These are phyloP conservation scores for Chionoecetes opilio DNA, from an alignment of 1,140 invertebrate genomes.

Conservation along the genomic window DNA sequence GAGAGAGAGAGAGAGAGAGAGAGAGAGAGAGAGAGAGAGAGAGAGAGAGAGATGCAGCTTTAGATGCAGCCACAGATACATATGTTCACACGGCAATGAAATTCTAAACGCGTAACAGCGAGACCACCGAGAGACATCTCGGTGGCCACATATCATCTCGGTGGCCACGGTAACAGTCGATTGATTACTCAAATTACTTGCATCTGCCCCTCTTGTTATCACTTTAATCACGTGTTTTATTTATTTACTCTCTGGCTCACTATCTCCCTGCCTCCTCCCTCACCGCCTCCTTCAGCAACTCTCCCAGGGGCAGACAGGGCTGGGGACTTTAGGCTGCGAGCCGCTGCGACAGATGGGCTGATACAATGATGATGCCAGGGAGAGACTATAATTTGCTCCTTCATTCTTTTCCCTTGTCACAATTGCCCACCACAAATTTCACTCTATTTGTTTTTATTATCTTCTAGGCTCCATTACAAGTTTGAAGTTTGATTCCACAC, in stretches of 20 bases:
- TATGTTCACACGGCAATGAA: no score
- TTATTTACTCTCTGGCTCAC: neutral
- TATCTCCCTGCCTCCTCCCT: neutral
- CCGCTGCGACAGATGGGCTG: conserved; percentile 12
- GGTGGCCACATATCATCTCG: neutral
- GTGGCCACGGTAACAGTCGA: no score
- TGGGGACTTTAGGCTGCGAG: neutral
- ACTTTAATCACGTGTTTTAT: neutral
- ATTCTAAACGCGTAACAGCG: no score
- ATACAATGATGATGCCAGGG: conserved; percentile 15
- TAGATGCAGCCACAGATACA: no score
- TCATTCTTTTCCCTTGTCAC: neutral
- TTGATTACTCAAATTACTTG: neutral
- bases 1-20: no score
- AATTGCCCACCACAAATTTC: neutral
- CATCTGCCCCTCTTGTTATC: neutral
- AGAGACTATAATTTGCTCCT: conserved; percentile 3
- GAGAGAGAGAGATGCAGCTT: no score
- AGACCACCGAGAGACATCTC: no score
- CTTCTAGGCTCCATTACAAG: neutral
- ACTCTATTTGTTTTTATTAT: neutral
- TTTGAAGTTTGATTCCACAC: no score
- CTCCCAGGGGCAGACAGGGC: neutral
- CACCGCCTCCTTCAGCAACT: neutral
- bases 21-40: no score